Conservation (phyloP, 2,888 invertebrate genomes). For the Cerceris rybyensis region DNA sequence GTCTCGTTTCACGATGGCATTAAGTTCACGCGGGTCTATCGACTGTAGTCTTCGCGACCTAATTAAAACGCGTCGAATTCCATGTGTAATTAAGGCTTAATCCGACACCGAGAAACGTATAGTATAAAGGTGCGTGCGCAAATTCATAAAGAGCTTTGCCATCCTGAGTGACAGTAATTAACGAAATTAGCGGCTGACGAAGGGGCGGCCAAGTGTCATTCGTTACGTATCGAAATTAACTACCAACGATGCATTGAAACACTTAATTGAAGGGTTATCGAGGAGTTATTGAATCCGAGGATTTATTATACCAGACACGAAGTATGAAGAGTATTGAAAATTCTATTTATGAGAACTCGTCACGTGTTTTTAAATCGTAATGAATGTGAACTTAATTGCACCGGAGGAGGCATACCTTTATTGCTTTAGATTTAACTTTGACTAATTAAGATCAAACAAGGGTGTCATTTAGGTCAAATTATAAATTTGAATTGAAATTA, state of each 20-base stretch:
- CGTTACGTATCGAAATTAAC: conserved; percentile 12
- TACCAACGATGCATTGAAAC: conserved; percentile 22
- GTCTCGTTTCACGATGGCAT: conserved; percentile 32
- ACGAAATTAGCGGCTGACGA: conserved; percentile 40
- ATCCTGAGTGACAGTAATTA: conserved; percentile 57
- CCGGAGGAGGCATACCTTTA: no score
- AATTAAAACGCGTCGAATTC: conserved; percentile 74
- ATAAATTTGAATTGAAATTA: no score
- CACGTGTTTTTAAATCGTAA: no score
- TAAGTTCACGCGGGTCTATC: conserved; percentile 4
- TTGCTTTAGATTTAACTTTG: no score
- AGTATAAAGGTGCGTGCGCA: conserved; percentile 14
- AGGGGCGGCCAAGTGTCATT: conserved; percentile 18
- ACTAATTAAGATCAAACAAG: no score
- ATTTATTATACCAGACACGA: conserved; percentile 28
- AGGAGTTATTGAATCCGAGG: conserved; percentile 3
- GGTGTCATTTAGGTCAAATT: no score
- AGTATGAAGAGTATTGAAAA: background rate
- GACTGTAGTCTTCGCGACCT: conserved; percentile 53
- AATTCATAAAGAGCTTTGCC: conserved; percentile 38
- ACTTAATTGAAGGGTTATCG: conserved; percentile 33
- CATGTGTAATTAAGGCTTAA: conserved; percentile 71
- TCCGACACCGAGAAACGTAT: conserved; percentile 55
- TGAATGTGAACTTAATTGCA: no score
- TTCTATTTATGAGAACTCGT: background rate